A percentile compares a stretch with the other conserved stretches of the same genome.
Conservation (phyloP, 1,140 invertebrate genomes). For the Drosophila takahashii region DNA sequence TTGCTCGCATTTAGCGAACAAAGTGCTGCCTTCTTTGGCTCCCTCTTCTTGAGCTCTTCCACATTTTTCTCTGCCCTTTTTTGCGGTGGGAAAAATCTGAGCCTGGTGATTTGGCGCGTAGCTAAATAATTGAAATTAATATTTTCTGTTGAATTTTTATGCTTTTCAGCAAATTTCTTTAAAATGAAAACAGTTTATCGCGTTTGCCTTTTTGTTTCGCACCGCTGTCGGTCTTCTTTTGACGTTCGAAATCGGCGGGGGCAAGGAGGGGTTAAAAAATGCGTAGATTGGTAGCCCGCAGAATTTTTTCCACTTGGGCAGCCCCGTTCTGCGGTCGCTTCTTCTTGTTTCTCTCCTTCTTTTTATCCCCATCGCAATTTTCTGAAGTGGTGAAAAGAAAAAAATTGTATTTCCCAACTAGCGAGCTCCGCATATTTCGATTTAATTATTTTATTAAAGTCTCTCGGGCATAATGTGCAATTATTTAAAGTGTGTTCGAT, state of each 20-base stretch:
- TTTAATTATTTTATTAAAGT: slow-evolving; percentile 81
- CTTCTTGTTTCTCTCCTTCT: slow-evolving; percentile 2
- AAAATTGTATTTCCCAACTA: slow-evolving; percentile 30
- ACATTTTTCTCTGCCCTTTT: slow-evolving; percentile 18
- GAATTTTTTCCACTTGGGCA: slow-evolving; percentile 62
- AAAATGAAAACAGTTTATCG: slow-evolving; percentile 64
- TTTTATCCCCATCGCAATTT: slow-evolving; percentile 40
- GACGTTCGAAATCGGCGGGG: slow-evolving; percentile 27
- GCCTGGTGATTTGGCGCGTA: slow-evolving; percentile 38
- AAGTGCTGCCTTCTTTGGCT: slow-evolving; percentile 57
- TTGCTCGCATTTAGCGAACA: slow-evolving; percentile 77
- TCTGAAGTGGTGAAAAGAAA: slow-evolving; percentile 36
- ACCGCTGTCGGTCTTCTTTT: slow-evolving; percentile 59
- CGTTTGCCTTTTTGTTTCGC: slow-evolving; percentile 23
- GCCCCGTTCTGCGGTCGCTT: slow-evolving; percentile 41
- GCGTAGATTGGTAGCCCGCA: slow-evolving; percentile 78
- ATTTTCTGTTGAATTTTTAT: slow-evolving; percentile 62
- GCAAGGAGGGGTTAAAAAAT: slow-evolving; percentile 45
- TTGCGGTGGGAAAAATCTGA: slow-evolving; percentile 22
- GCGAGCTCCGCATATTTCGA: slow-evolving; percentile 62
- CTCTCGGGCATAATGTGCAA: slow-evolving; percentile 56
- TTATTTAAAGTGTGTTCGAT: slow-evolving; percentile 73
- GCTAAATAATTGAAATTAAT: slow-evolving; percentile 79
- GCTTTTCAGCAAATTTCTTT: slow-evolving; percentile 61
- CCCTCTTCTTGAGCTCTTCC: slow-evolving; percentile 12